Evolutionary conservation across 2,888 invertebrate species (phyloP).

Genomic region (Uropetala carovei): DNA sequence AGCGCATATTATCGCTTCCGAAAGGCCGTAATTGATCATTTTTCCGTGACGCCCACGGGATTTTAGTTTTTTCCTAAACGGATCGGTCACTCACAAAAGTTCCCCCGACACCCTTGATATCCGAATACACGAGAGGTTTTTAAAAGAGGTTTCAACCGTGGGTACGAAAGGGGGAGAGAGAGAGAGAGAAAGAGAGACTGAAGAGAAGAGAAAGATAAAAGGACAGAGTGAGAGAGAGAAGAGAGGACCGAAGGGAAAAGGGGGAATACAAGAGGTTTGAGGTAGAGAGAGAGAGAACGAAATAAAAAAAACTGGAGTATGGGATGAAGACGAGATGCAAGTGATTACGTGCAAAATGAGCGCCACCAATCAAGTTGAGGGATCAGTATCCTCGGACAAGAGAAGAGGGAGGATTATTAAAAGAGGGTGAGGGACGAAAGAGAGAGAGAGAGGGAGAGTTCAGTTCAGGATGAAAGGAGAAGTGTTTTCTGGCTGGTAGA

Average conservation of each 20-base stretch:
- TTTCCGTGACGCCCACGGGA: no score
- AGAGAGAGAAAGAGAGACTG: not conserved
- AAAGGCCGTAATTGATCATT: no score
- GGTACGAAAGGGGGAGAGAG: not conserved
- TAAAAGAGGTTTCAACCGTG: not conserved
- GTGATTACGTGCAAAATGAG: conserved; percentile 59
- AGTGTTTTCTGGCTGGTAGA: not conserved
- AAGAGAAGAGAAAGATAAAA: not conserved
- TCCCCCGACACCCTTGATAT: not conserved
- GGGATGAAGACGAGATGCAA: conserved; percentile 36
- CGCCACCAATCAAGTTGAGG: conserved; percentile 50
- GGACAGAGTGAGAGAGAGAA: not conserved
- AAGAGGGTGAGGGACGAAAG: not conserved
- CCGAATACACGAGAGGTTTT: not conserved
- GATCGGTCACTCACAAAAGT: not conserved
- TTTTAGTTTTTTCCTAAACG: no score
- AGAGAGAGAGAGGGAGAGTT: not conserved
- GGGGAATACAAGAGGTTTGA: not conserved
- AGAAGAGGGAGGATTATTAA: conserved; percentile 23
- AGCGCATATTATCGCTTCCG: no score
- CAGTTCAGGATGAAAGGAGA: conserved; percentile 26
- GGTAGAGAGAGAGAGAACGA: no score
- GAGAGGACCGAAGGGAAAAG: not conserved
- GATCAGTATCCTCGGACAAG: not conserved
- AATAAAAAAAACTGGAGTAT: not conserved